Percentiles rank a stretch among this genome's conserved stretches.
These are phyloP conservation scores for Bombus vancouverensis DNA, from an alignment of 1,140 invertebrate genomes.

Conservation along the genomic window DNA sequence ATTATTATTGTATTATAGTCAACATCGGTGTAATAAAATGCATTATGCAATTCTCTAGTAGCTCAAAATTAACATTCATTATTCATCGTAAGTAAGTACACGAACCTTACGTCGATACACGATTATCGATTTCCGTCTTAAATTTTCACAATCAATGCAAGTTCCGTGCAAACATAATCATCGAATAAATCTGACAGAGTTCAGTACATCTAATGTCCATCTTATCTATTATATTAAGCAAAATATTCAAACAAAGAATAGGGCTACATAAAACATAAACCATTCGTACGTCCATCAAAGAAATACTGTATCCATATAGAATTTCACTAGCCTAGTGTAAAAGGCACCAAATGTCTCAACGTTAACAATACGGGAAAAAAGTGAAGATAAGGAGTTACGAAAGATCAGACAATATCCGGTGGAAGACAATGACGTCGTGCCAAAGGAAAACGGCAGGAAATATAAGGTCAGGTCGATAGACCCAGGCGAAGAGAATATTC, in stretches of 20 bases:
- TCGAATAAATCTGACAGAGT: neutral
- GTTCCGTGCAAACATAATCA: neutral
- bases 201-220: neutral
- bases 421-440: neutral
- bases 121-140: neutral
- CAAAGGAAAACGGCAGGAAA: neutral
- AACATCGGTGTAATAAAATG: too few relatives aligned
- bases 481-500: conserved; percentile 52
- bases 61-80: neutral
- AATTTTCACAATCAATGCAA: neutral
- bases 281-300: neutral
- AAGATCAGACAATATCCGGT: neutral
- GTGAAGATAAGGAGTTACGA: neutral
- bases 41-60: too few relatives aligned
- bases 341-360: neutral
- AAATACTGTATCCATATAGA: neutral
- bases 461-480: neutral
- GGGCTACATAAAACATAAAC: neutral
- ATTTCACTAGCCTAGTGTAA: neutral
- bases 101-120: conserved; percentile 27
- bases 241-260: too few relatives aligned
- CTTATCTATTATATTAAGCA: too few relatives aligned
- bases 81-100: too few relatives aligned
- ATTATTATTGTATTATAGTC: too few relatives aligned
- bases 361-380: neutral